Evolutionary conservation across 2,113 vertebrate genomes (phyloP).

Genomic region (Crocuta crocuta): DNA sequence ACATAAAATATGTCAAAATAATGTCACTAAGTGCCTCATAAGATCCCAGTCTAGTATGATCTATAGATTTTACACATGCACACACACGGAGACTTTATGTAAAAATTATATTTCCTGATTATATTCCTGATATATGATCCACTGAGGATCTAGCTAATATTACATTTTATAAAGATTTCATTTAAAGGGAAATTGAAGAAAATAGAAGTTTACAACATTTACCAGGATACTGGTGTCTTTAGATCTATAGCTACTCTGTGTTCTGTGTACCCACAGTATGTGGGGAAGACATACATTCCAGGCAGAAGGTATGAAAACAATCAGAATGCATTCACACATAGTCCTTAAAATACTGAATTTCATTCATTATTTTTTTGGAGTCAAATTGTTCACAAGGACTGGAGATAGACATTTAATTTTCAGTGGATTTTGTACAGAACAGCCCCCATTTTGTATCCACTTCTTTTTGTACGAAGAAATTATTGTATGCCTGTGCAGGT

Average conservation of each 20-base stretch:
- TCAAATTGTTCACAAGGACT: background rate
- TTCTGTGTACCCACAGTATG: background rate
- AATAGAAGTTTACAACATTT: background rate
- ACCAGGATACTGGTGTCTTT: background rate
- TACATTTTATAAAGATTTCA: background rate
- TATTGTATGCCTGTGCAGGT: background rate
- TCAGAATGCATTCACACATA: background rate
- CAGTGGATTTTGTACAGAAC: background rate
- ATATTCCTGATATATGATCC: background rate
- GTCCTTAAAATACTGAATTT: background rate
- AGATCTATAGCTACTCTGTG: background rate
- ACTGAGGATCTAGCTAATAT: background rate
- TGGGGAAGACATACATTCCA: background rate
- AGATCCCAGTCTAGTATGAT: background rate
- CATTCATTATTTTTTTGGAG: background rate
- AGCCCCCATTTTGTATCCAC: background rate
- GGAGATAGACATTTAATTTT: background rate
- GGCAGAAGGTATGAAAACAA: background rate
- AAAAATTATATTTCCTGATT: background rate
- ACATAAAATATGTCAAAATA: background rate
- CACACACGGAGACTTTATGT: background rate
- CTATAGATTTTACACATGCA: background rate
- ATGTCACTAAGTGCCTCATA: background rate
- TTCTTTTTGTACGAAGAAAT: background rate
- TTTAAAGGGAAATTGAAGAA: background rate